Evolutionary conservation across 1,140 invertebrate species (phyloP), one percentile per base, ranked within the genome.

Genomic region (Mesaphorura yosii): DNA sequence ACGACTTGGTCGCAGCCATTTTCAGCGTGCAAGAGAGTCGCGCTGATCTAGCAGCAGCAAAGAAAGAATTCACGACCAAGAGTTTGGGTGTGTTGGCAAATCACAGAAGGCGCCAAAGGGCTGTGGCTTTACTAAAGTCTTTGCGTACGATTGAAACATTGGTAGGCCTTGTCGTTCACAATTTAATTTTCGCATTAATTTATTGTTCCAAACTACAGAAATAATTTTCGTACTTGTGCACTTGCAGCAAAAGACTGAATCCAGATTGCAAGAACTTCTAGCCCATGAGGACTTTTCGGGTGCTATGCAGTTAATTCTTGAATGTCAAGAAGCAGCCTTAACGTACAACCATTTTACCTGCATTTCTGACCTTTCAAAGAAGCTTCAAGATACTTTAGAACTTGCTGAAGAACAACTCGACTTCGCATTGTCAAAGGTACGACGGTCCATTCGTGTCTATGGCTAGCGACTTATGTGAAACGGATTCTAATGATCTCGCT

Each of bases 341-440:
- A 80, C 76, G 29, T 87, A 87, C 61, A 82, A 81, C 63, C 83
- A 92, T 67, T 93, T 87, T 62, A 78, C 76, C 25, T 93, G 88
- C 64, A 84, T 93, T 37, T 81, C 84, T 47, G 86, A 89, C 48
- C 68, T 93, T n/a, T 80, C 78, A 40, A 78, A 78, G 58, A 87
- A 94, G 66, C 69, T 97, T 0, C 86, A 93, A 68, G 91, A 95
- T 66, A 94, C 87, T 0, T 71, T 96, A 42, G 84, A 86, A 55
- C 79, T 88, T 72, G 88, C 88, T 1, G 92, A 96, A 68, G 87
- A 92, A 64, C 86, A 89, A 61, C 68, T 97, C 42, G 92, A 97
- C 67, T 77, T 79, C 5, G 88, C 88, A 1, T 70, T 96, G 7
- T 81, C 88, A 3, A 84, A 83, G 65, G 79, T 86, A 49, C 2